These are phyloP conservation scores for Plusia festucae DNA, from an alignment of 2,888 invertebrate species.

Conservation along the genomic window DNA sequence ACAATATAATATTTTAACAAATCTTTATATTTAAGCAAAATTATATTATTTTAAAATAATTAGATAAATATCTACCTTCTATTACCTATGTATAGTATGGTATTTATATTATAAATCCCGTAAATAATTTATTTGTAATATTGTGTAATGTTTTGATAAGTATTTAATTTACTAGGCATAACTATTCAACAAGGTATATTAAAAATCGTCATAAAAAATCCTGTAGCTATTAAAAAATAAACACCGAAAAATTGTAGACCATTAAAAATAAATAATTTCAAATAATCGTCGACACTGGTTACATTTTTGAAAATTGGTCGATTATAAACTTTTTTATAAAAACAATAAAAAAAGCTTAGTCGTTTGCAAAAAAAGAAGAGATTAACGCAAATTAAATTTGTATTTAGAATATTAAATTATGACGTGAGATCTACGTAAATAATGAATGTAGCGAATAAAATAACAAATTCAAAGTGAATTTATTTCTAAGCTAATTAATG, in stretches of 20 bases:
- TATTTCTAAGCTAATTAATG: slow-evolving; percentile 1
- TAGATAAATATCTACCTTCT: neutral
- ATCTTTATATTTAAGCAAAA: neutral
- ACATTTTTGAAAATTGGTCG: neutral
- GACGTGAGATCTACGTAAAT: neutral
- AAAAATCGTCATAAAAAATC: no score
- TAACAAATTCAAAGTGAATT: no score
- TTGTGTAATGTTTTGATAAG: slow-evolving; percentile 4
- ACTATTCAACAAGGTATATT: no score
- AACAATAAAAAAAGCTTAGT: neutral
- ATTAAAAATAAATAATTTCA: no score
- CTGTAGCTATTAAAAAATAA: no score
- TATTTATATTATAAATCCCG: no score
- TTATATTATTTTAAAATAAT: neutral
- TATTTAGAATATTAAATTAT: neutral
- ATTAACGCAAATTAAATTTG: neutral
- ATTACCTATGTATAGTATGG: neutral
- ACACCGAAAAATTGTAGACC: no score
- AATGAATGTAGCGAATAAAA: no score
- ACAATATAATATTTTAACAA: neutral
- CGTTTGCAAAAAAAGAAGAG: neutral
- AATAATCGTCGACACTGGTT: neutral
- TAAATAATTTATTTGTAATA: neutral
- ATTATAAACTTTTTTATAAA: neutral
- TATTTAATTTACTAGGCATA: neutral